phyloP scores from a whole-genome alignment of 2,888 invertebrate species.

The Thera britannica region DNA sequence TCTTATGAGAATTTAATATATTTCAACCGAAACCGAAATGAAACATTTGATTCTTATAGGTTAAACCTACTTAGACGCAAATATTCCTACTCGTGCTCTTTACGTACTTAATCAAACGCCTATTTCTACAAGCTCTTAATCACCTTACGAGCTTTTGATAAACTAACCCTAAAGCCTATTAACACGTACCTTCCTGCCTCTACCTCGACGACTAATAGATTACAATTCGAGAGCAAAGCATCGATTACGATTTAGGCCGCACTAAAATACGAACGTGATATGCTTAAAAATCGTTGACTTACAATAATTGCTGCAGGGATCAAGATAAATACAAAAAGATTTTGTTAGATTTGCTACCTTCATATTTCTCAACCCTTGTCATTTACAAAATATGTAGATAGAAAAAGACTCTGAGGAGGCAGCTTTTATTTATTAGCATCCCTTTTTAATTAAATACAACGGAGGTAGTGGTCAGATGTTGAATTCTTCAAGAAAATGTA shows the following conservation, averaged over 20 bases:
- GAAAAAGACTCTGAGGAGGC: constrained; percentile 32
- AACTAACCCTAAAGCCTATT: constrained; percentile 51
- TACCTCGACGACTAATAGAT: constrained; percentile 21
- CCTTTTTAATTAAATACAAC: constrained; percentile 50
- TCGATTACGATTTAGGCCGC: constrained; percentile 28
- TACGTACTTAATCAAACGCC: constrained; percentile 69
- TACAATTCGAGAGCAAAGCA: constrained; percentile 30
- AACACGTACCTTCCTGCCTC: constrained; percentile 26
- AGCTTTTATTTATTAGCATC: constrained; percentile 42
- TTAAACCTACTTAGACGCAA: background rate
- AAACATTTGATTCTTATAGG: no score
- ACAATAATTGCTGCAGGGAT: constrained; percentile 34
- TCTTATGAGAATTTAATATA: no score
- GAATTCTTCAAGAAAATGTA: constrained; percentile 41
- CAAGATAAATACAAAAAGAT: constrained; percentile 35
- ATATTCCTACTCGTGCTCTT: background rate
- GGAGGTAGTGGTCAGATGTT: constrained; percentile 39
- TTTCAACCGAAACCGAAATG: no score
- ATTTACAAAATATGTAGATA: constrained; percentile 28
- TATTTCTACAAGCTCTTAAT: constrained; percentile 68
- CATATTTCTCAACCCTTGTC: constrained; percentile 27
- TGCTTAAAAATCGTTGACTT: constrained; percentile 33
- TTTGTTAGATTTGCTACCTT: constrained; percentile 28
- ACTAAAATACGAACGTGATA: constrained; percentile 33
- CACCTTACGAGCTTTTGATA: constrained; percentile 67